Percentiles rank a stretch among this genome's conserved stretches.
These are phyloP conservation scores for Chrysodeixis includens DNA, from an alignment of 2,888 invertebrate species.

Conservation along the genomic window DNA sequence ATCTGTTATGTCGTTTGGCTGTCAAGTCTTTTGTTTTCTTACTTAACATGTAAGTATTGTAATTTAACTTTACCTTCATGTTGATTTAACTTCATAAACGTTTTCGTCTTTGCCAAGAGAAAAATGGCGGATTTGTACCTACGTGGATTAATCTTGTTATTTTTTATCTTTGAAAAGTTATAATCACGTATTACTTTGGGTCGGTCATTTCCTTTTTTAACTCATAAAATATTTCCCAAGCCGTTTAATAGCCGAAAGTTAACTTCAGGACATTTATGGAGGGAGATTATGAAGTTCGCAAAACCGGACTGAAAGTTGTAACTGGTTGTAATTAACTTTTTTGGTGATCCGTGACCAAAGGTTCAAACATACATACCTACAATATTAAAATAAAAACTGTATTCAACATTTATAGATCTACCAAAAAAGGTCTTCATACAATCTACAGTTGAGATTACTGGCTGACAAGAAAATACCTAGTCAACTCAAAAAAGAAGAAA, in stretches of 20 bases:
- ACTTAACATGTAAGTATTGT: neutral
- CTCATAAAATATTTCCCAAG: slow-evolving; percentile 28
- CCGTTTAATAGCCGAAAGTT: slow-evolving; percentile 43
- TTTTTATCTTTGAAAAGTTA: neutral
- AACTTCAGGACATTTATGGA: slow-evolving; percentile 41
- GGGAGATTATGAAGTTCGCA: slow-evolving; percentile 43
- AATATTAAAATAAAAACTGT: slow-evolving; percentile 8
- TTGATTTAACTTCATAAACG: neutral
- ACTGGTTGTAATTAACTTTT: slow-evolving; percentile 35
- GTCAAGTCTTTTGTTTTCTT: neutral
- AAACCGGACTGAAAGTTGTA: slow-evolving; percentile 46
- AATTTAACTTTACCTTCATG: neutral
- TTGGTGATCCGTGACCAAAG: slow-evolving; percentile 12
- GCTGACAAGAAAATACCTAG: neutral
- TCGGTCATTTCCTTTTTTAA: slow-evolving; percentile 33
- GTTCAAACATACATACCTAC: neutral
- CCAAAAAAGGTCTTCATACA: too few species aligned
- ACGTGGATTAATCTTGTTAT: neutral
- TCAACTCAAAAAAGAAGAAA: neutral
- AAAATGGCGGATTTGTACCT: slow-evolving; percentile 2
- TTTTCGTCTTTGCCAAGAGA: neutral
- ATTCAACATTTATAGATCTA: neutral
- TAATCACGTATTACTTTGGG: slow-evolving; percentile 19
- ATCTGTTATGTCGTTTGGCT: slow-evolving; percentile 2
- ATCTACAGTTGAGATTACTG: neutral